These are phyloP conservation scores for Epinephelus malabaricus DNA, from an alignment of 2,797 vertebrate genomes.

Conservation along the genomic window DNA sequence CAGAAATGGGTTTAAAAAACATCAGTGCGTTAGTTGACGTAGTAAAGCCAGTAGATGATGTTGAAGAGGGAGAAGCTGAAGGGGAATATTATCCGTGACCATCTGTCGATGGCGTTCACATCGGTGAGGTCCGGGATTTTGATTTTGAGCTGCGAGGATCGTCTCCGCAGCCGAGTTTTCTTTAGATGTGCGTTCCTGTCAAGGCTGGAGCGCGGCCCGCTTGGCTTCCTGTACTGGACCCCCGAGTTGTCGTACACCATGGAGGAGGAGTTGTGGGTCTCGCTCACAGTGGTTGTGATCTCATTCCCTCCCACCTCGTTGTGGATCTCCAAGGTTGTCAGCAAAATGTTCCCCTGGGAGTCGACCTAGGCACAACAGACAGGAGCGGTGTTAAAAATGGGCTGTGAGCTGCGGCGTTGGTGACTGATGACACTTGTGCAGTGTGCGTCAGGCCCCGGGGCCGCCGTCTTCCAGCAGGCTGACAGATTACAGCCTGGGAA, in stretches of 20 bases:
- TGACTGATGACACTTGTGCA: slow-evolving; percentile 66
- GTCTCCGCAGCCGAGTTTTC: slow-evolving; percentile 92
- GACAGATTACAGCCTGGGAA: slow-evolving; percentile 61
- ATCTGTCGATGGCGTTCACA: slow-evolving; percentile 98
- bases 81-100: slow-evolving; percentile 98
- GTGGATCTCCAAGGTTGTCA: slow-evolving; percentile 98
- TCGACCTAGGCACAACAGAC: slow-evolving; percentile 88
- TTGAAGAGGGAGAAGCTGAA: slow-evolving; percentile 97
- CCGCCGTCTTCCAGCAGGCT: slow-evolving; percentile 21
- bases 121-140: slow-evolving; percentile 99
- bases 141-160: slow-evolving; percentile 97
- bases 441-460: slow-evolving; percentile 24
- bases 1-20: slow-evolving; percentile 46
- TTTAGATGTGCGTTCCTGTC: slow-evolving; percentile 89
- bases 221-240: slow-evolving; percentile 96
- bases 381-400: slow-evolving; percentile 55
- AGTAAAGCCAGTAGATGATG: slow-evolving; percentile 99
- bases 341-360: slow-evolving; percentile 95
- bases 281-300: slow-evolving; percentile 89
- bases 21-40: slow-evolving; percentile 92
- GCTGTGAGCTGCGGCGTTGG: slow-evolving; percentile 10
- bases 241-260: slow-evolving; percentile 93
- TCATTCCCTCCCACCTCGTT: slow-evolving; percentile 95
- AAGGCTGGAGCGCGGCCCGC: slow-evolving; percentile 84
- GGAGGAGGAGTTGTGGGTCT: slow-evolving; percentile 94